Evolutionary conservation across 2,113 vertebrate genomes (phyloP).

Genomic region (Cisticola juncidis): DNA sequence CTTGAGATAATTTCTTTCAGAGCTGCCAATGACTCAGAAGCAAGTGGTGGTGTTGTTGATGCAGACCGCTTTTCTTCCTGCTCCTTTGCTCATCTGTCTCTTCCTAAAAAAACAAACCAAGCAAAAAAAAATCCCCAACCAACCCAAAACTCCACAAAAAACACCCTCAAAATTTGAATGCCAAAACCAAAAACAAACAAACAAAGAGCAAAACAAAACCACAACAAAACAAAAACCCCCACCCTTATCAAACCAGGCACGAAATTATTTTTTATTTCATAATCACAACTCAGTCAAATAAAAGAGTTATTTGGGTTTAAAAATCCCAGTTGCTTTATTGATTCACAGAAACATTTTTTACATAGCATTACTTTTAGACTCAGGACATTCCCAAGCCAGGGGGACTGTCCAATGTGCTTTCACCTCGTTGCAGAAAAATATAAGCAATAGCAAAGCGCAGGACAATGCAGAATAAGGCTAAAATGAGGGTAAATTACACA

Average conservation of each 20-base stretch:
- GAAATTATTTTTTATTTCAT: not conserved
- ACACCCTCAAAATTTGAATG: not conserved
- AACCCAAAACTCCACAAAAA: not conserved
- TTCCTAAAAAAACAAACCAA: not conserved
- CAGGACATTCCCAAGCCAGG: not conserved
- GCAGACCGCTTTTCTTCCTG: not conserved
- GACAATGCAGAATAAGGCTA: not conserved
- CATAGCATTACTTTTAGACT: not conserved
- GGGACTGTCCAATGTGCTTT: not conserved
- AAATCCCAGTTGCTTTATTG: not conserved
- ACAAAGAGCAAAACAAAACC: not conserved
- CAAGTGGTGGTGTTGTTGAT: not conserved
- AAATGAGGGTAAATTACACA: not conserved
- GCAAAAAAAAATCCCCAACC: accelerated
- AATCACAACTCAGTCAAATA: not conserved
- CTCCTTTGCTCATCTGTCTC: not conserved
- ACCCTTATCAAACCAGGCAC: not conserved
- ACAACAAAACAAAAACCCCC: not conserved
- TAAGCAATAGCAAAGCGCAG: not conserved
- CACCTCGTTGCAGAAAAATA: not conserved
- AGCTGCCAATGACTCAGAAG: not conserved
- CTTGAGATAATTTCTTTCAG: not conserved
- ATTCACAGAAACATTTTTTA: not conserved
- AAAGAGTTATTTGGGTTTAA: not conserved
- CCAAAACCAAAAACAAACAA: not conserved